These are phyloP conservation scores for Jordanella pulchra DNA, from an alignment of 2,797 vertebrate species.

Conservation along the genomic window DNA sequence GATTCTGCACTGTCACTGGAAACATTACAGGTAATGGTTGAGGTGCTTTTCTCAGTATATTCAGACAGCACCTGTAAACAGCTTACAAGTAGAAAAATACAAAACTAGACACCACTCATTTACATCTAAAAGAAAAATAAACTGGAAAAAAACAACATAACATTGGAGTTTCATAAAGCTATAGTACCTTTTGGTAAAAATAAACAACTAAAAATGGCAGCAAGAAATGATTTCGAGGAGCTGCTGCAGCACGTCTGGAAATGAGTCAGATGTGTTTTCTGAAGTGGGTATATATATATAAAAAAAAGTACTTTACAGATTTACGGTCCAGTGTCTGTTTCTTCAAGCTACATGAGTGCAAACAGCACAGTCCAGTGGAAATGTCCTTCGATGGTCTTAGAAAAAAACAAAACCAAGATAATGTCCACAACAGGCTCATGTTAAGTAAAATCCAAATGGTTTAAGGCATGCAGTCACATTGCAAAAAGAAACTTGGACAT, in stretches of 20 bases:
- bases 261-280: conserved; percentile 49
- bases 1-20: conserved; percentile 53
- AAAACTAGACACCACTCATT: conserved; percentile 66
- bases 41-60: conserved; percentile 62
- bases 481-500: conserved; percentile 15
- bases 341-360: conserved; percentile 62
- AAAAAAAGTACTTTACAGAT: conserved; percentile 30
- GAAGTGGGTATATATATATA: conserved; percentile 37
- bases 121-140: conserved; percentile 38
- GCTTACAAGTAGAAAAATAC: conserved; percentile 76
- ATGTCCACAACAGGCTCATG: conserved; percentile 23
- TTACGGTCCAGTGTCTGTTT: conserved; percentile 36
- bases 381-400: conserved; percentile 15
- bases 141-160: conserved; percentile 26
- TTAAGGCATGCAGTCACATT: conserved; percentile 60
- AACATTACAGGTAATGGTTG: conserved; percentile 69
- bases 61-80: conserved; percentile 68
- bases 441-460: conserved; percentile 11
- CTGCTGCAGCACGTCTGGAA: conserved; percentile 19
- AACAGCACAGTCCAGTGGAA: conserved; percentile 39
- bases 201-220: conserved; percentile 47
- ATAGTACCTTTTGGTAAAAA: conserved; percentile 68
- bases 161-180: conserved; percentile 66
- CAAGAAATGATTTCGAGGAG: conserved; percentile 36
- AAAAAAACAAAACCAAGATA: conserved; percentile 17